phyloP scores from a whole-genome alignment of 53 echinoderm and acorn worm genomes.

The Pentamera pediparva region DNA sequence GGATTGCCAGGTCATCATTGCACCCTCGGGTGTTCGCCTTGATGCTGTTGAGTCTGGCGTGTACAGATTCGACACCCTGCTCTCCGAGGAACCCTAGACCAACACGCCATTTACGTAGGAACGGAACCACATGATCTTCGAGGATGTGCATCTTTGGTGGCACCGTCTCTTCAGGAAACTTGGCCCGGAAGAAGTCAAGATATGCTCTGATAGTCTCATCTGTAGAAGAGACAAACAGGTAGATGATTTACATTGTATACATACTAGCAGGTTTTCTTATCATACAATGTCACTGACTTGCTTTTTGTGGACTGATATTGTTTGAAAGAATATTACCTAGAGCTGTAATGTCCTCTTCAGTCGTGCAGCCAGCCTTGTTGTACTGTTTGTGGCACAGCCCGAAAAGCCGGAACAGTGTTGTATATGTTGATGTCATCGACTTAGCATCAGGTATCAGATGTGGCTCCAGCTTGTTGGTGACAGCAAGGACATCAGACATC shows the following conservation, averaged over 20 bases:
- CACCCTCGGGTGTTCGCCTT: background rate
- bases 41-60: background rate
- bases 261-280: too few relatives aligned
- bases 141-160: background rate
- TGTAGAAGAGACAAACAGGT: background rate
- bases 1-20: background rate
- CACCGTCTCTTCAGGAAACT: background rate
- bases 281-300: too few relatives aligned
- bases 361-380: background rate
- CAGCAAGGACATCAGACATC: background rate
- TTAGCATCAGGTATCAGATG: background rate
- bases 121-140: background rate
- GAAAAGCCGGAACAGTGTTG: background rate
- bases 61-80: constrained; percentile 14
- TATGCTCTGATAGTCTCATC: background rate
- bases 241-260: too few relatives aligned
- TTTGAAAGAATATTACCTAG: too few relatives aligned
- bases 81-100: constrained; percentile 6
- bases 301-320: too few relatives aligned
- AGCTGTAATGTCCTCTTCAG: background rate
- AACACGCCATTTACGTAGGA: background rate
- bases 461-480: background rate
- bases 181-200: background rate
- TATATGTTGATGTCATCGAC: background rate
- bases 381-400: constrained; percentile 16